Evolutionary conservation across 2,797 vertebrate genomes (phyloP), one percentile per base, ranked within the genome.

Genomic region (Bufotes viridis): DNA sequence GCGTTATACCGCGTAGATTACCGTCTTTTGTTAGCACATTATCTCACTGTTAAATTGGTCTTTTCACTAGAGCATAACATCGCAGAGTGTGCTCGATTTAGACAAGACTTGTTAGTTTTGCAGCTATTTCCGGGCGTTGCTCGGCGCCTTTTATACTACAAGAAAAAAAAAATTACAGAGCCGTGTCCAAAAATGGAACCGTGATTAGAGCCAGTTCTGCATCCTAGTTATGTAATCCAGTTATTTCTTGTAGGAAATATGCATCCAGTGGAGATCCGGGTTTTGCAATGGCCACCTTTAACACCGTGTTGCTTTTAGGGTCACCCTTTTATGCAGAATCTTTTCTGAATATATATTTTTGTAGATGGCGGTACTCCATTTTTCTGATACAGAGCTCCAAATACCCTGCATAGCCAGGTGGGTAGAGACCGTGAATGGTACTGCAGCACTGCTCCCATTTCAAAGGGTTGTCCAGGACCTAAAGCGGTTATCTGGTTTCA

Each of bases 91-190:
- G 80, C 88, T 61, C 55, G 26, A 79, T 89, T 79, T 89, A 86
- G 72, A 83, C 57, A 5, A 58, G 63, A 89, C 88, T 78, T 89
- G 88, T 87, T 83, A 89, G 53, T 12, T 86, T 74, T 79, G 22
- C 42, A 15, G 61, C 86, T 89, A 89, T 87, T 78, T 89, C 20
- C n/a, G 51, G 63, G 34, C 53, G 13, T 74, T n/a, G 49, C 70
- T 78, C 65, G 2, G 65, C 82, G 70, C 63, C 61, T 72, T 81
- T 82, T 83, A 26, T 82, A 78, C 88, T 72, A 83, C n/a, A 53
- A 53, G 55, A 69, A 72, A 72, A 72, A 67, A 76, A 82, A 75
- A 69, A 22, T 9, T 11, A 49, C 49, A 3, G 15, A 65, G 12
- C 24, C 14, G 26, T 42, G 61, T 88, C 61, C 69, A 78, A 69